A percentile compares a stretch with the other conserved stretches of the same genome.
Conservation (phyloP, 2,113 vertebrate genomes). For the Eulemur rufifrons region DNA sequence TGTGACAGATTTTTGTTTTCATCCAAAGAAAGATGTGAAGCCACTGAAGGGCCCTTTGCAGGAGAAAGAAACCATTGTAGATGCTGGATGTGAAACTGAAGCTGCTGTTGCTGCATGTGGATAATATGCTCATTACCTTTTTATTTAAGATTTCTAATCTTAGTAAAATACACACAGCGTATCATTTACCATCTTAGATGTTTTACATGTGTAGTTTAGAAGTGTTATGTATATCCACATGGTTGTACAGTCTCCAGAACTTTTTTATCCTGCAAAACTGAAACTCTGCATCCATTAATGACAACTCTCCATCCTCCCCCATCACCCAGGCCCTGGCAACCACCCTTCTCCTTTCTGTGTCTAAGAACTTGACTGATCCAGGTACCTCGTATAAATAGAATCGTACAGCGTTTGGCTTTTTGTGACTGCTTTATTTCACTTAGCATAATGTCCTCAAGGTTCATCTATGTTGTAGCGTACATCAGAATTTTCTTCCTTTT, state of each 20-base stretch:
- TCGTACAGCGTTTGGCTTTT: neutral
- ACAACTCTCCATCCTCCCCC: neutral
- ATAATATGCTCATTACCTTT: neutral
- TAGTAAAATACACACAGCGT: neutral
- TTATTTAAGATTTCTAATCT: neutral
- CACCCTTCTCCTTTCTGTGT: neutral
- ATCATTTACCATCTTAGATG: neutral
- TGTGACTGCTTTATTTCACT: neutral
- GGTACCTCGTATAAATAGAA: neutral
- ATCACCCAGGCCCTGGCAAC: fast-evolving
- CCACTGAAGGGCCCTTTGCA: neutral
- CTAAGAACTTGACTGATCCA: fast-evolving
- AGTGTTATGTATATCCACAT: neutral
- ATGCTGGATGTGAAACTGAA: neutral
- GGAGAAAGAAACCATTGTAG: neutral
- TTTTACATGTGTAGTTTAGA: neutral
- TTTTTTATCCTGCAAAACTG: neutral
- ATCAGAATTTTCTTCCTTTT: neutral
- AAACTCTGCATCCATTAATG: neutral
- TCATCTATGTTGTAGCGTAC: neutral
- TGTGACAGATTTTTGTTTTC: neutral
- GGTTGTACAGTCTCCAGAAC: neutral
- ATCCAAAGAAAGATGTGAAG: neutral
- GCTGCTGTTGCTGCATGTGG: neutral
- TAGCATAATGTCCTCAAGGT: neutral